Evolutionary conservation across 2,888 invertebrate species (phyloP).

Genomic region (Lepidocyrtinus sp.): DNA sequence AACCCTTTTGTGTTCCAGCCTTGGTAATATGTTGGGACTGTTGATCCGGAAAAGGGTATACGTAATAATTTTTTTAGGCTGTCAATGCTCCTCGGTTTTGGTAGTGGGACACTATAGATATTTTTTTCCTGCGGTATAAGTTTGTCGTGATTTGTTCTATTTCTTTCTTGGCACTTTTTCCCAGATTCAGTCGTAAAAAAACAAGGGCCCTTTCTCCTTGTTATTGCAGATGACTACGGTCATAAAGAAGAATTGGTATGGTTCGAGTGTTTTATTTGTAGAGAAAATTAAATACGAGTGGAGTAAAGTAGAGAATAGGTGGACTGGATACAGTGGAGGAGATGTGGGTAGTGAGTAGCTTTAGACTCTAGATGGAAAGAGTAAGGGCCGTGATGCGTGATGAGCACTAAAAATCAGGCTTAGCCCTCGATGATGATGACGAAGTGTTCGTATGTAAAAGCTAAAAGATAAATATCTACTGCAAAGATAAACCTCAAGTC

Average conservation of each 20-base stretch:
- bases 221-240: conserved; percentile 56
- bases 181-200: conserved; percentile 59
- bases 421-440: conserved; percentile 12
- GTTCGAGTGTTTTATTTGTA: conserved; percentile 9
- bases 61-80: conserved; percentile 23
- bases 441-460: not conserved
- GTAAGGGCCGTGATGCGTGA: not conserved
- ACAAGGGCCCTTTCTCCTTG: conserved; percentile 22
- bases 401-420: conserved; percentile 21
- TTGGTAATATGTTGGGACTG: conserved; percentile 29
- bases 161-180: conserved; percentile 50
- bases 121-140: conserved; percentile 4
- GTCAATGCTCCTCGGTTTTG: not conserved
- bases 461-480: not conserved
- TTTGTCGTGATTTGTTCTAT: conserved; percentile 43
- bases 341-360: not conserved
- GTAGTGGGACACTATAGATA: not conserved
- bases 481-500: not conserved
- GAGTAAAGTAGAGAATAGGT: not conserved
- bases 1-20: conserved; percentile 8
- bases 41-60: conserved; percentile 47
- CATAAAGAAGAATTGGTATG: conserved; percentile 60
- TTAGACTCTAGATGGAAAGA: not conserved
- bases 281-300: conserved; percentile 56
- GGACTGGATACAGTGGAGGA: not conserved